These are phyloP conservation scores for Lithobates sylvaticus DNA, from an alignment of 2,797 vertebrate genomes.

Conservation along the genomic window DNA sequence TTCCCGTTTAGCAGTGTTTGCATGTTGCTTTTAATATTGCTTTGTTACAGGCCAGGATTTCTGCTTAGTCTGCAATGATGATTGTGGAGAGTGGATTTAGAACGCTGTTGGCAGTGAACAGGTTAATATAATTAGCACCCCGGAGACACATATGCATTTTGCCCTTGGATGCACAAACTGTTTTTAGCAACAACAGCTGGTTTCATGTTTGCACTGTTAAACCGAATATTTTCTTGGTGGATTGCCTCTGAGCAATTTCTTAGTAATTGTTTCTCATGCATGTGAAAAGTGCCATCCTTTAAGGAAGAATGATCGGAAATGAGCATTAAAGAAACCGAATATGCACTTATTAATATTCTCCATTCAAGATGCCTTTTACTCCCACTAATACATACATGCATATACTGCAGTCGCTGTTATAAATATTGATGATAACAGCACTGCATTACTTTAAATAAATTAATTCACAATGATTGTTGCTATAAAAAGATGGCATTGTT, in stretches of 20 bases:
- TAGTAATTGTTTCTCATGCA: constrained; percentile 43
- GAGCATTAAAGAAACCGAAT: not conserved
- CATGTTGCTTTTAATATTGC: not conserved
- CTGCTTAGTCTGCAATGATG: not conserved
- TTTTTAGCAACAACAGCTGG: constrained; percentile 61
- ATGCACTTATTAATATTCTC: not conserved
- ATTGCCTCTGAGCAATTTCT: constrained; percentile 59
- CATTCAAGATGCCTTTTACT: not conserved
- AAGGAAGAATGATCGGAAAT: constrained; percentile 30
- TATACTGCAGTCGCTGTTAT: not conserved
- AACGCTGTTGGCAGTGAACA: constrained; percentile 22
- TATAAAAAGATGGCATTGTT: too few relatives aligned
- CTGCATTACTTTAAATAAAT: not conserved
- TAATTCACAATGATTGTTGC: not conserved
- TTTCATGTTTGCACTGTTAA: constrained; percentile 62
- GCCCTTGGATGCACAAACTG: constrained; percentile 62
- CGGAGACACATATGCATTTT: constrained; percentile 54
- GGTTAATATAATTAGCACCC: constrained; percentile 60
- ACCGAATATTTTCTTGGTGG: constrained; percentile 58
- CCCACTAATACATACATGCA: not conserved
- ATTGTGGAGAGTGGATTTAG: not conserved
- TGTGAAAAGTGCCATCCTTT: constrained; percentile 38
- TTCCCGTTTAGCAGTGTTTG: not conserved
- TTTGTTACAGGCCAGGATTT: not conserved
- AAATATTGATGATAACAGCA: not conserved